These are phyloP conservation scores for Diadegma fenestrale DNA, from an alignment of 2,888 invertebrate species.

Conservation along the genomic window DNA sequence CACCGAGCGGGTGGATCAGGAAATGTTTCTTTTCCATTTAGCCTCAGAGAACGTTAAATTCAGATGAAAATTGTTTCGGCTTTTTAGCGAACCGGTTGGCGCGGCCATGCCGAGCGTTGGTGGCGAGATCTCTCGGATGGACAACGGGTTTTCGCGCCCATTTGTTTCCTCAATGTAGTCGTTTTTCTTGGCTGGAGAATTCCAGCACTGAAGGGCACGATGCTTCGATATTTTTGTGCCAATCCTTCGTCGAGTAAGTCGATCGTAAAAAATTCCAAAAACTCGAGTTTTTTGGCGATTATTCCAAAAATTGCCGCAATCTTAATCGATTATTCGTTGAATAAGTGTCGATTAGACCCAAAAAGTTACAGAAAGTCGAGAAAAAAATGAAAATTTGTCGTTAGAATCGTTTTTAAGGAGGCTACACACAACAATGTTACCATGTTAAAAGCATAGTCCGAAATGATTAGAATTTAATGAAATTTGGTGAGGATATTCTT, in stretches of 20 bases:
- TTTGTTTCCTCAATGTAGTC: constrained; percentile 91
- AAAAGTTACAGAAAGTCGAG: neutral
- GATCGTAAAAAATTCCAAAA: neutral
- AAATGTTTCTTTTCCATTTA: neutral
- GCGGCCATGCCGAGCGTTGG: constrained; percentile 85
- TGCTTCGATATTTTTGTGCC: constrained; percentile 94
- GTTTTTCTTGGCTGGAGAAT: constrained; percentile 94
- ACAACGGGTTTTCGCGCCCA: constrained; percentile 92
- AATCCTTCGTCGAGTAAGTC: constrained; percentile 91
- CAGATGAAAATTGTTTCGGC: constrained; percentile 14
- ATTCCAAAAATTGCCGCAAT: neutral
- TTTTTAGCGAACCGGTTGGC: constrained; percentile 78
- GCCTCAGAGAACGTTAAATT: neutral
- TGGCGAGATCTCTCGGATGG: constrained; percentile 91
- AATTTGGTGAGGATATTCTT: no score
- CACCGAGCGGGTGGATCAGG: neutral
- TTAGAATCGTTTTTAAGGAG: neutral
- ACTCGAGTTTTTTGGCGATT: neutral
- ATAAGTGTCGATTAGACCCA: neutral
- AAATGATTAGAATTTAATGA: no score
- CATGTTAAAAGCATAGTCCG: no score
- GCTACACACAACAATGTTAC: no score
- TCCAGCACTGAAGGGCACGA: constrained; percentile 89
- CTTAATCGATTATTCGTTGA: neutral
- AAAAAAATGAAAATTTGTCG: neutral